Base-by-base conservation (phyloP, 2,113 vertebrate species). In the Pluvianellus socialis region DNA sequence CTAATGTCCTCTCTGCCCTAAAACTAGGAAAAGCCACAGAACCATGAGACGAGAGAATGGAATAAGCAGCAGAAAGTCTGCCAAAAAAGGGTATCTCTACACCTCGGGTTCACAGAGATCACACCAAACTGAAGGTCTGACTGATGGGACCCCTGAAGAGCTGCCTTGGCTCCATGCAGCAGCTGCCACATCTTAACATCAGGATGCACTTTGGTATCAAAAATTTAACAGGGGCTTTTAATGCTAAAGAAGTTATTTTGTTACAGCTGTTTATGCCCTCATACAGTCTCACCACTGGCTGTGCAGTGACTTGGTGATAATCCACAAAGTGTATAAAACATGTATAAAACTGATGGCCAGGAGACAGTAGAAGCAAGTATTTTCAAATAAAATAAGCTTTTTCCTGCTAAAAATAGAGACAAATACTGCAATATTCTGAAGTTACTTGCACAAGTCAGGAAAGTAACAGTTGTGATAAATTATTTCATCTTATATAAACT, bases 21-120 rank as follows among this genome's bases (percentile, higher is more conserved):
- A 59, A 38, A 7, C 27, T 19, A 65, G 33, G 14, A 90, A 28
- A 82, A 58, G 27, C 12, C 21, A 40, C 3, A 6, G 12, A 52
- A 24, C 15, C 61, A 47, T 1, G 1, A 63, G 44, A 42, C 0
- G 1, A 70, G 56, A 1, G 3, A 32, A 68, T 8, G 17, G 49
- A 73, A 40, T 10, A 47, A 49, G 12, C 14, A 63, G 66, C 22
- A 35, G 42, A 77, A 59, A 67, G 30, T 50, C 33, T 72, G 52
- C 47, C 74, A 27, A 18, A 53, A 53, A 55, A 40, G 32, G 42
- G 12, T 9, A 28, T 62, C 22, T 52, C 33, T 72, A 70, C 0
- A 0, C 8, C n/a, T 71, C 1, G 2, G 42, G 19, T 47, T 56
- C 26, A 45, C 13, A 26, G 33, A 22, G 40, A 24, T 80, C 23